Percentiles rank a stretch among this genome's conserved stretches.
phyloP scores from a whole-genome alignment of 1,140 invertebrate genomes.

The Drosophila cardini region DNA sequence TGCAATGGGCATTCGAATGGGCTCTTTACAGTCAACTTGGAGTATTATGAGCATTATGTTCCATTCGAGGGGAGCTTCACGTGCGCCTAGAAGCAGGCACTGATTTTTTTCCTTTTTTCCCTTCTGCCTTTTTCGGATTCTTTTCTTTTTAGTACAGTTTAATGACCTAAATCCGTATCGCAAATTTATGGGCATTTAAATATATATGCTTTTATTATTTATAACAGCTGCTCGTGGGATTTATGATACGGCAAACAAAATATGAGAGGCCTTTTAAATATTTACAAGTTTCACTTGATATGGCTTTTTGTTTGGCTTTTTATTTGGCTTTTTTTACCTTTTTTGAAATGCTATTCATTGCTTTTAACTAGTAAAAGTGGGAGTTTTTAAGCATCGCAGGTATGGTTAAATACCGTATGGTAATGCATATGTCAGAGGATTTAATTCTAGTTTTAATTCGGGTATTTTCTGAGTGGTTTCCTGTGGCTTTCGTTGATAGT shows the following conservation, averaged over 20 bases:
- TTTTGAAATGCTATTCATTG: conserved; percentile 14
- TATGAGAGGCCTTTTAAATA: conserved; percentile 63
- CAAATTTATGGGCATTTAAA: conserved; percentile 81
- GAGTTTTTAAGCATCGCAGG: neutral
- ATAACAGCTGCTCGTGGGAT: conserved; percentile 72
- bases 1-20: conserved; percentile 65
- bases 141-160: conserved; percentile 71
- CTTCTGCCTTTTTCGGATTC: conserved; percentile 4
- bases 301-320: conserved; percentile 10
- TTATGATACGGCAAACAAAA: conserved; percentile 38
- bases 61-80: conserved; percentile 9
- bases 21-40: conserved; percentile 45
- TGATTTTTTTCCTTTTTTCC: conserved; percentile 32
- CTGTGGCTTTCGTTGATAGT: neutral
- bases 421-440: too few relatives aligned
- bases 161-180: conserved; percentile 71
- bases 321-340: conserved; percentile 2
- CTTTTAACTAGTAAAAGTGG: neutral
- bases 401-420: neutral
- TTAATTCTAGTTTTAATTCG: neutral
- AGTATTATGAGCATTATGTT: conserved; percentile 51
- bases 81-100: conserved; percentile 68
- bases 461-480: too few relatives aligned
- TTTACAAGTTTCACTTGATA: conserved; percentile 45
- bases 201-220: conserved; percentile 77